These are phyloP conservation scores for Sphecodes monilicornis DNA, from an alignment of 2,888 invertebrate genomes.

Conservation along the genomic window DNA sequence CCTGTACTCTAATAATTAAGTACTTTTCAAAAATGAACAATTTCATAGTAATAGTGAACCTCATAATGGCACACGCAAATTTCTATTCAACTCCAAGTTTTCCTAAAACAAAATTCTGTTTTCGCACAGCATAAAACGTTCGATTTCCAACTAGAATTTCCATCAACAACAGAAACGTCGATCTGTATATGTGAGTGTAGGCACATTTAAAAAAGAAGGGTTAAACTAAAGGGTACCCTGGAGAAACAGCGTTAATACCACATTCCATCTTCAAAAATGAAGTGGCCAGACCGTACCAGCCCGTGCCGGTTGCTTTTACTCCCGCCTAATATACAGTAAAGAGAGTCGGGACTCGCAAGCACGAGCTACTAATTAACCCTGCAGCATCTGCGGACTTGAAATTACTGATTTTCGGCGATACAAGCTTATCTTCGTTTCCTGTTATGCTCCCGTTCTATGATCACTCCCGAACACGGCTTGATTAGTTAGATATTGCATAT, in stretches of 20 bases:
- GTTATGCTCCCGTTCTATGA: background rate
- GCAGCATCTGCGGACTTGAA: slow-evolving; percentile 49
- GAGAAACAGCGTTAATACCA: slow-evolving; percentile 71
- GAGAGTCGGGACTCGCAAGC: slow-evolving; percentile 61
- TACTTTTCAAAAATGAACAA: background rate
- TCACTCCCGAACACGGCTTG: background rate
- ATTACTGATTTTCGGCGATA: slow-evolving; percentile 67
- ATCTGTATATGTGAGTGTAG: slow-evolving; percentile 23
- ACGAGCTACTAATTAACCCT: slow-evolving; percentile 67
- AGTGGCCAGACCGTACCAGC: slow-evolving; percentile 66
- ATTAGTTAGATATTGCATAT: slow-evolving; percentile 14
- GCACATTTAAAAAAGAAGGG: slow-evolving; percentile 67
- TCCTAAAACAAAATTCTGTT: background rate
- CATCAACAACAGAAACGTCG: slow-evolving; percentile 32
- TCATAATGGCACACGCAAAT: background rate
- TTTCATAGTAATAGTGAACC: background rate
- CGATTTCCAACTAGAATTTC: slow-evolving; percentile 30
- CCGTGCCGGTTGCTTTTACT: slow-evolving; percentile 67
- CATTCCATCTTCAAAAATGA: slow-evolving; percentile 68
- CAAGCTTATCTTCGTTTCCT: slow-evolving; percentile 36
- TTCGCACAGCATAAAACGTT: background rate
- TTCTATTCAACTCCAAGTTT: background rate
- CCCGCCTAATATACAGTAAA: slow-evolving; percentile 69
- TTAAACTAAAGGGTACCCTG: slow-evolving; percentile 67
- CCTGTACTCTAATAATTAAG: background rate